These are phyloP conservation scores for Ptychochromis oligacanthus DNA, from an alignment of 2,113 vertebrate species.

Conservation along the genomic window DNA sequence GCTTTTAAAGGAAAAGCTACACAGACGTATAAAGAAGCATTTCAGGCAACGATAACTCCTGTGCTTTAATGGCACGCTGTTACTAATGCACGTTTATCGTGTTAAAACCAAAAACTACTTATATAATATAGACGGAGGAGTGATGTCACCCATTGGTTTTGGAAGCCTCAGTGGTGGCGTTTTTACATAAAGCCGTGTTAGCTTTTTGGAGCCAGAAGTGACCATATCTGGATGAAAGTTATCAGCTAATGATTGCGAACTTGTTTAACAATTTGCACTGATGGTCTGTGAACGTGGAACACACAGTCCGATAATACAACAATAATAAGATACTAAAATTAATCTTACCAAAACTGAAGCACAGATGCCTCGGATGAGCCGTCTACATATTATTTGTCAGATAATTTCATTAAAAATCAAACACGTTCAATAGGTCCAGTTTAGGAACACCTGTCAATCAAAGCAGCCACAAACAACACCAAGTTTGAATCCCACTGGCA, in stretches of 20 bases:
- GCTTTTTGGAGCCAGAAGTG: background rate
- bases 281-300: too few species aligned
- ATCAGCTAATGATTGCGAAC: background rate
- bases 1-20: background rate
- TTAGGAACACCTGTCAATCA: background rate
- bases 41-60: too few species aligned
- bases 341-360: background rate
- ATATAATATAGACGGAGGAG: too few species aligned
- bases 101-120: too few species aligned
- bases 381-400: background rate
- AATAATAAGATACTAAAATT: background rate
- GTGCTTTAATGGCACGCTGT: too few species aligned
- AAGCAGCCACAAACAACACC: background rate
- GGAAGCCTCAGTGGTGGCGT: background rate
- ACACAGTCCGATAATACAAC: too few species aligned
- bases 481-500: background rate
- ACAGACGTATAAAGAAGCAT: background rate
- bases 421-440: background rate
- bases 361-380: background rate
- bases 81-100: too few species aligned
- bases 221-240: background rate
- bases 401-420: too few species aligned
- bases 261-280: background rate
- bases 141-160: too few species aligned
- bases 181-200: background rate